Base-by-base conservation (phyloP, 2,113 vertebrate species). In the Colinus virginianus region DNA sequence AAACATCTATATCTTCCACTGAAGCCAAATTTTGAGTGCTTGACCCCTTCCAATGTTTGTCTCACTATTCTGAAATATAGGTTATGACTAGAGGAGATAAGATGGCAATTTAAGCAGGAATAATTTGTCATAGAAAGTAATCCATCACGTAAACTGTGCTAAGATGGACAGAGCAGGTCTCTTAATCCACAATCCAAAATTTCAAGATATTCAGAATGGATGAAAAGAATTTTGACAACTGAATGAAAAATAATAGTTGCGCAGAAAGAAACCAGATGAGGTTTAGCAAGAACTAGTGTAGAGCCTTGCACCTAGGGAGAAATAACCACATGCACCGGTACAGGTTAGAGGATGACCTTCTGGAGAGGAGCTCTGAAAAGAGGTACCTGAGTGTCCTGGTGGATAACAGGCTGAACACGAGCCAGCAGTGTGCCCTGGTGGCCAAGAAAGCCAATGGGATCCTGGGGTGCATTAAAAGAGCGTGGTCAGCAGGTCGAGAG, bases 1-100 rank as follows among this genome's bases (percentile, higher is more conserved):
- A 49, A 74, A 49, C 55, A 76, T 49, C 89, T 92, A 78, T 62
- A 92, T 70, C 89, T 87, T 89, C 61, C 59, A 79, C 59, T 70
- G 78, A 90, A 96, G 66, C 43, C 48, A 45, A 87, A 84, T 92
- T 87, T 42, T 38, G 89, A 76, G 78, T 87, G 62, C 74, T 87
- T 86, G 74, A 76, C 55, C 71, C 55, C 67, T 79, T 70, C 67
- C 42, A 77, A 55, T 2, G 0, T 49, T 93, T 85, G 28, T 92
- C 71, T 75, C 55, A 59, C 45, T 55, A 46, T 79, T 87, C 67
- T 34, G 58, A 78, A 90, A 78, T 30, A 42, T 74, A 76, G 63
- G 66, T 43, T 71, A 59, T 77, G 62, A 38, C 16, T 42, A 48
- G 14, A 80, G 38, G 58, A 92, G 38, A 69, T n/a, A 62, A 91